Percentiles rank a stretch among this genome's conserved stretches.
phyloP scores from a whole-genome alignment of 2,888 invertebrate genomes.

The Drosophila mimica region DNA sequence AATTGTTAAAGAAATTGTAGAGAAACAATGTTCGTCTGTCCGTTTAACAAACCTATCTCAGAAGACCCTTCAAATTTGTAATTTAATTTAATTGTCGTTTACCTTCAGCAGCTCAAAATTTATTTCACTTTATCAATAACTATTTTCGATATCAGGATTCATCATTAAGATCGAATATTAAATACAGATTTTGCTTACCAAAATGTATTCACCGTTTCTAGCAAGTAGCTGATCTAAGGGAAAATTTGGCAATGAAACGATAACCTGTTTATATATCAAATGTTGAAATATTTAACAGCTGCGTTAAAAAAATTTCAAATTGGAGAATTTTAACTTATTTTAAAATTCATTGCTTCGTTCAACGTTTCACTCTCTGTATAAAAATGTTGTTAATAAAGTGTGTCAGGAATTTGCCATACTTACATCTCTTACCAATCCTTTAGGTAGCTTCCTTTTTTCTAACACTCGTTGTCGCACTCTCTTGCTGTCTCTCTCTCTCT shows the following conservation, averaged over 20 bases:
- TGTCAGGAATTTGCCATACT: not conserved
- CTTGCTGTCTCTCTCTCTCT: not conserved
- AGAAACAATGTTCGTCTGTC: not conserved
- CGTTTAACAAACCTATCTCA: not conserved
- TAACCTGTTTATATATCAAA: not conserved
- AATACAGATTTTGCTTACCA: not conserved
- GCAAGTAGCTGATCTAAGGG: not conserved
- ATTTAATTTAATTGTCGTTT: too few species aligned
- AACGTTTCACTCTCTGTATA: not conserved
- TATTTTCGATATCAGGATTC: not conserved
- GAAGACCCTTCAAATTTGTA: not conserved
- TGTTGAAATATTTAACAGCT: not conserved
- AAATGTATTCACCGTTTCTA: not conserved
- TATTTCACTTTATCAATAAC: not conserved
- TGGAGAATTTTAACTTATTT: not conserved
- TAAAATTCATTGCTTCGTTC: not conserved
- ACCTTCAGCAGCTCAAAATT: not conserved
- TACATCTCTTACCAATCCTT: conserved; percentile 45
- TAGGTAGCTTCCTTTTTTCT: conserved; percentile 6
- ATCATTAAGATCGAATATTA: not conserved
- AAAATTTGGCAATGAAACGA: not conserved
- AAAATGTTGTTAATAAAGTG: not conserved
- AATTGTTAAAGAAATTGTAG: not conserved
- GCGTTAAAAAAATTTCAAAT: not conserved
- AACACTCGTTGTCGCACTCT: not conserved